Evolutionary conservation across 2,888 invertebrate species (phyloP), one percentile per base, ranked within the genome.

Genomic region (Liodrosophila aerea): DNA sequence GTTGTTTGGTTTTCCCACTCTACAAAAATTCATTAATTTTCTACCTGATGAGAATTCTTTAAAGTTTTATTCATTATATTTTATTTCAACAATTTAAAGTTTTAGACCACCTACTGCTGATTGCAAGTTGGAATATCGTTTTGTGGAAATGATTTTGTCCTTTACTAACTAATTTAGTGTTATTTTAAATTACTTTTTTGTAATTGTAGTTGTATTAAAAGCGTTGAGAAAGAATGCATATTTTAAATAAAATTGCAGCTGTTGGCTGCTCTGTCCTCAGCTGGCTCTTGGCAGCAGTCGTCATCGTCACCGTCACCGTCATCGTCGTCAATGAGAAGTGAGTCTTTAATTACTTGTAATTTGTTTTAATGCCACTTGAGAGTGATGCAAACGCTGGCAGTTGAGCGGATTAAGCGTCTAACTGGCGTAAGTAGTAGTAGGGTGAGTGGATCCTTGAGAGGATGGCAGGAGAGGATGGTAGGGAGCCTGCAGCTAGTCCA

Each of bases 281-380:
- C n/a, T 30, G 12, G 12, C 44, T n/a, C n/a, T n/a, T 13, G 3
- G 16, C 9, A n/a, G 30, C 9, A 16, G 34, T 30, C 30, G n/a
- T n/a, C n/a, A n/a, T n/a, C n/a, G n/a, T n/a, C n/a, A n/a, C n/a
- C n/a, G n/a, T n/a, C n/a, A n/a, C n/a, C n/a, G n/a, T n/a, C n/a
- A n/a, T n/a, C n/a, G 54, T 53, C 59, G 66, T 78, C 66, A 73
- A 78, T 85, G 71, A 54, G 60, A 65, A 66, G 65, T 63, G 64
- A 64, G 67, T 72, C 69, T 63, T 80, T 85, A 81, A 85, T 81
- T 81, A 83, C 76, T 81, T 81, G 85, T 81, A 85, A 81, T 83
- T 81, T 83, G 83, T 83, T 83, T 76, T 83, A 81, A 85, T 80
- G 74, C 83, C 76, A 83, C 85, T 85, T 85, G 84, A 68, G 72